Evolutionary conservation across 2,113 vertebrate species (phyloP).

Genomic region (Crocuta crocuta): DNA sequence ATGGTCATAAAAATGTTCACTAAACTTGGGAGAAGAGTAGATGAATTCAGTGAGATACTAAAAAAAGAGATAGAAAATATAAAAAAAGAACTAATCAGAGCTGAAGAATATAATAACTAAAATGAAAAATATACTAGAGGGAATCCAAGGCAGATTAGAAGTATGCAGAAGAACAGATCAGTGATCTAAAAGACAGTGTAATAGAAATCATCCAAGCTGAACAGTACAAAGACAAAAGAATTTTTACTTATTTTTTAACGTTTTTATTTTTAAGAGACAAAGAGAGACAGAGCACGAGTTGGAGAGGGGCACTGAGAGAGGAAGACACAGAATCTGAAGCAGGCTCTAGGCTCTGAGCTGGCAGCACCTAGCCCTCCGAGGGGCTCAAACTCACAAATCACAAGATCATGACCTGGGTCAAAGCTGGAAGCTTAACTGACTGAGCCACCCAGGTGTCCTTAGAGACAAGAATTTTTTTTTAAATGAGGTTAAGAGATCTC

Average conservation of each 20-base stretch:
- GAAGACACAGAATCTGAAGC: no score
- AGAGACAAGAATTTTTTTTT: no score
- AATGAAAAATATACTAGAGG: background rate
- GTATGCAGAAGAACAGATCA: background rate
- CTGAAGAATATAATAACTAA: background rate
- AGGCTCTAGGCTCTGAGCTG: no score
- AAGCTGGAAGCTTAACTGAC: no score
- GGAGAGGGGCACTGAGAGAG: no score
- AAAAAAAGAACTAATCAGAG: background rate
- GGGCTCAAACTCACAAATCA: no score
- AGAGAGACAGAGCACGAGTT: no score
- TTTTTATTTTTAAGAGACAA: no score
- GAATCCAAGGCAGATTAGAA: background rate
- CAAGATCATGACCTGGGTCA: no score
- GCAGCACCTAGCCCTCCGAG: no score
- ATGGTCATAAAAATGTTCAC: background rate
- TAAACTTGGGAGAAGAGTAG: background rate
- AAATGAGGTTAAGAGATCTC: background rate
- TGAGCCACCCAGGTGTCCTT: no score
- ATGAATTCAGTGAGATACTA: background rate
- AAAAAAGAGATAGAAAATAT: background rate
- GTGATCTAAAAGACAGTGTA: background rate
- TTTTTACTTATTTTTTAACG: background rate
- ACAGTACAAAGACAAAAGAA: background rate
- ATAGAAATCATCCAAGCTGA: background rate